Conservation (phyloP, 2,888 invertebrate genomes). For the Cartodere bifasciata region DNA sequence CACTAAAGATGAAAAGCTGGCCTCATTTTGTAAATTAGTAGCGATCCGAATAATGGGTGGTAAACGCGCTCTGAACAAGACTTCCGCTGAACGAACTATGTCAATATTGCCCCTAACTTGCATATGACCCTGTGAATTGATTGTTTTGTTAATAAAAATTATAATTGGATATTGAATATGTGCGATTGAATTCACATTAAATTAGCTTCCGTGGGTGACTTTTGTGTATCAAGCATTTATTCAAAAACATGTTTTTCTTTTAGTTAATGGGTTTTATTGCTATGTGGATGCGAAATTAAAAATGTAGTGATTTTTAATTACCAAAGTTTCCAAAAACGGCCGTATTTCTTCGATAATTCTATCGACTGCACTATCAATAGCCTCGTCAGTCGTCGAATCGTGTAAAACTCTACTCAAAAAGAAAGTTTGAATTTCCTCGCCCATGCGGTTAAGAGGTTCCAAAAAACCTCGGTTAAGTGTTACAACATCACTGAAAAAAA, state of each 20-base stretch:
- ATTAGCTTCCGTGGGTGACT: too few relatives aligned
- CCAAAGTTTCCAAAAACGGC: constrained; percentile 34
- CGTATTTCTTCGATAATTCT: constrained; percentile 35
- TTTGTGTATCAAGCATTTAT: too few relatives aligned
- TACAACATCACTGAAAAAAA: constrained; percentile 28
- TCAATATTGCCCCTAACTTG: constrained; percentile 30
- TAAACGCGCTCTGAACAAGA: constrained; percentile 27
- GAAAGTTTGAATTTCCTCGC: constrained; percentile 36
- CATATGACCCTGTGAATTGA: constrained; percentile 21
- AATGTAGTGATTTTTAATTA: constrained; percentile 23
- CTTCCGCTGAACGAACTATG: constrained; percentile 27
- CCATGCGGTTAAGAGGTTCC: constrained; percentile 35
- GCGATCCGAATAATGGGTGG: constrained; percentile 27
- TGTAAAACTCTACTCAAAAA: constrained; percentile 34
- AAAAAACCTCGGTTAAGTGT: constrained; percentile 30
- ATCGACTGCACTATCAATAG: constrained; percentile 34
- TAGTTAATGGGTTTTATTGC: too few relatives aligned
- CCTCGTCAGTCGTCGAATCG: constrained; percentile 31
- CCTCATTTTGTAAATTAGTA: constrained; percentile 20
- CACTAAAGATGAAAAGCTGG: constrained; percentile 22
- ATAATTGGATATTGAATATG: constrained; percentile 1
- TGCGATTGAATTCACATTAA: too few relatives aligned
- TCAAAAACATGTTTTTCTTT: too few relatives aligned
- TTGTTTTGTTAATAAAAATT: not conserved
- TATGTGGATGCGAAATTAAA: too few relatives aligned